Conservation (phyloP, 2,888 invertebrate species). For the Ectemnius lituratus region DNA sequence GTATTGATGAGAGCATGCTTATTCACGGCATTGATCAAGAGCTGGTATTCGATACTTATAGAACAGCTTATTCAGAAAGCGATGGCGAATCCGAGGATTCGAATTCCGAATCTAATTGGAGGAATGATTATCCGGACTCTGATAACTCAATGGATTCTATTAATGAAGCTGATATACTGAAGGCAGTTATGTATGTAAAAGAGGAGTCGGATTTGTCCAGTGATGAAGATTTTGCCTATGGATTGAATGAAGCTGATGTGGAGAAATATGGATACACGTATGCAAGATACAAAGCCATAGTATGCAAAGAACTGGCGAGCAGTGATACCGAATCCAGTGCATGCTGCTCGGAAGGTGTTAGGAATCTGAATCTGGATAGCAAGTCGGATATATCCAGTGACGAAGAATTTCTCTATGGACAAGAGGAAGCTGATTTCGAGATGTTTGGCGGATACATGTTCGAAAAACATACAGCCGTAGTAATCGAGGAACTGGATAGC, state of each 20-base stretch:
- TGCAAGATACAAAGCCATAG: constrained; percentile 83
- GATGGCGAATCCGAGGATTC: constrained; percentile 76
- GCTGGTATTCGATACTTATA: constrained; percentile 71
- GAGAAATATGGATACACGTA: constrained; percentile 83
- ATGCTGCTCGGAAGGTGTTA: constrained; percentile 13
- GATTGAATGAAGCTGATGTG: constrained; percentile 79
- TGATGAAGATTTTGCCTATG: constrained; percentile 75
- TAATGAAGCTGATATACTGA: constrained; percentile 79
- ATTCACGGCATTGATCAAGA: constrained; percentile 77
- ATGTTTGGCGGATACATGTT: constrained; percentile 82
- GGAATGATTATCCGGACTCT: constrained; percentile 88
- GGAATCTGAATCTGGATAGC: constrained; percentile 17
- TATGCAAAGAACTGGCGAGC: constrained; percentile 66
- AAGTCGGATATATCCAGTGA: constrained; percentile 79
- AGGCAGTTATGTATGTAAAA: constrained; percentile 33
- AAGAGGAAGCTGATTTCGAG: constrained; percentile 80
- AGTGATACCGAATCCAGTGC: constrained; percentile 21
- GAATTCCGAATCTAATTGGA: constrained; percentile 88
- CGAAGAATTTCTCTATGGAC: constrained; percentile 71
- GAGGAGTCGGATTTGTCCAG: constrained; percentile 78
- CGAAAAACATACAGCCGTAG: constrained; percentile 83
- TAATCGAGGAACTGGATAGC: constrained; percentile 66
- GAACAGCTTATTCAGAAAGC: constrained; percentile 67
- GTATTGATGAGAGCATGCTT: constrained; percentile 76
- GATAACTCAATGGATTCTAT: constrained; percentile 81